Evolutionary conservation across 2,113 vertebrate genomes (phyloP).

Genomic region (Phaethornis superciliosus): DNA sequence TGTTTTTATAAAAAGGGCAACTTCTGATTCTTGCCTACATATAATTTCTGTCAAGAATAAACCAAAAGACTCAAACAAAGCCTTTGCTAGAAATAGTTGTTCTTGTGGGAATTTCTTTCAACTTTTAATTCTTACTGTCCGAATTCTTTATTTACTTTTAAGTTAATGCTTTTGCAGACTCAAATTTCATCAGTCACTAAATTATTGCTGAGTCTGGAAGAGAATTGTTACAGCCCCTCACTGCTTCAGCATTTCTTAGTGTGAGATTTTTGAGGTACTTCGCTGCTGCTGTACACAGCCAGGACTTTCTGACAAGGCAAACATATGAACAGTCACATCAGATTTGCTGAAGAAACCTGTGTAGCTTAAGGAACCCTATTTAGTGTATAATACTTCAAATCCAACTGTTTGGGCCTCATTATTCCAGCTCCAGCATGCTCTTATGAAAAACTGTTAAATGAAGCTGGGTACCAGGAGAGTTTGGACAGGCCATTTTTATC

Average conservation of each 20-base stretch:
- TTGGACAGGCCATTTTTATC: neutral
- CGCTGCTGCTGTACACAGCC: neutral
- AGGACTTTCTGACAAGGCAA: neutral
- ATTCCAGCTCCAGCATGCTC: neutral
- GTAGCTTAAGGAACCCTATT: neutral
- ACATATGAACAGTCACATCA: neutral
- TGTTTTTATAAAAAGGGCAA: neutral
- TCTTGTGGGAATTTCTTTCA: neutral
- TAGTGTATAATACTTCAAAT: neutral
- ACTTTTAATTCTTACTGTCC: neutral
- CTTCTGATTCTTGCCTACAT: rapidly evolving
- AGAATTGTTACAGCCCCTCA: neutral
- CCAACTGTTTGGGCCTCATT: neutral
- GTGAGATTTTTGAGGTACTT: neutral
- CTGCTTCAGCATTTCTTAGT: neutral
- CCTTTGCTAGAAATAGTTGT: neutral
- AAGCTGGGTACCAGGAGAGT: neutral
- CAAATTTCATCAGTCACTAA: neutral
- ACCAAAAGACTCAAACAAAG: neutral
- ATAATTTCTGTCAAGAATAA: neutral
- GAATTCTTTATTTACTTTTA: neutral
- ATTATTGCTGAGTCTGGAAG: neutral
- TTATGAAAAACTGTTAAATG: neutral
- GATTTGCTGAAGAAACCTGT: neutral
- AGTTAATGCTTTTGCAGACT: neutral